Evolutionary conservation across 2,797 vertebrate genomes (phyloP).

Genomic region (Myotis myotis): DNA sequence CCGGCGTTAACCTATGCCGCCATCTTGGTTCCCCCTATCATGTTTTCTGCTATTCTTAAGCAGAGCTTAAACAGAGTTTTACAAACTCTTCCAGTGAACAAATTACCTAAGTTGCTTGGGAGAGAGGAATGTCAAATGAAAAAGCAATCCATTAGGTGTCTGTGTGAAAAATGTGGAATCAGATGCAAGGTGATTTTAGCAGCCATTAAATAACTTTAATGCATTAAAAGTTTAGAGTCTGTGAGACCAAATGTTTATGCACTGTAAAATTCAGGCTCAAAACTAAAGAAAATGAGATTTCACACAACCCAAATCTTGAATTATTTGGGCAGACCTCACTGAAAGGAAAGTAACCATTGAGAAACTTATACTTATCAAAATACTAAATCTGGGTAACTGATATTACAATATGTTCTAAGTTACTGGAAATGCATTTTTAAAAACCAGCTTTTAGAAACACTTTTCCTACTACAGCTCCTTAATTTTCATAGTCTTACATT

Average conservation of each 20-base stretch:
- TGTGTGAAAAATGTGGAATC: neutral
- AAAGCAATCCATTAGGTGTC: neutral
- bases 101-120: neutral
- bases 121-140: conserved; percentile 26
- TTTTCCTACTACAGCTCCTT: neutral
- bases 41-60: neutral
- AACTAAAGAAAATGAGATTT: conserved; percentile 47
- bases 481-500: neutral
- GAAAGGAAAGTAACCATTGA: neutral
- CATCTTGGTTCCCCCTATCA: too few species aligned
- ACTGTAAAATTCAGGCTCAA: neutral
- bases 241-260: conserved; percentile 23
- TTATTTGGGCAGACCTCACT: neutral
- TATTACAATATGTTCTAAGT: neutral
- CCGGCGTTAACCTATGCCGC: too few species aligned
- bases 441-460: neutral
- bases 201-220: conserved; percentile 17
- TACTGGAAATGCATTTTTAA: neutral
- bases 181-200: conserved; percentile 14
- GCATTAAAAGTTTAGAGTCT: conserved; percentile 10
- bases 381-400: neutral
- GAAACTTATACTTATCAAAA: conserved; percentile 24
- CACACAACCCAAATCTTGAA: neutral
- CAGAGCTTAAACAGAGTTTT: neutral
- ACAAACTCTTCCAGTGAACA: conserved; percentile 11